Evolutionary conservation across 2,797 vertebrate genomes (phyloP).

Genomic region (Varecia variegata): DNA sequence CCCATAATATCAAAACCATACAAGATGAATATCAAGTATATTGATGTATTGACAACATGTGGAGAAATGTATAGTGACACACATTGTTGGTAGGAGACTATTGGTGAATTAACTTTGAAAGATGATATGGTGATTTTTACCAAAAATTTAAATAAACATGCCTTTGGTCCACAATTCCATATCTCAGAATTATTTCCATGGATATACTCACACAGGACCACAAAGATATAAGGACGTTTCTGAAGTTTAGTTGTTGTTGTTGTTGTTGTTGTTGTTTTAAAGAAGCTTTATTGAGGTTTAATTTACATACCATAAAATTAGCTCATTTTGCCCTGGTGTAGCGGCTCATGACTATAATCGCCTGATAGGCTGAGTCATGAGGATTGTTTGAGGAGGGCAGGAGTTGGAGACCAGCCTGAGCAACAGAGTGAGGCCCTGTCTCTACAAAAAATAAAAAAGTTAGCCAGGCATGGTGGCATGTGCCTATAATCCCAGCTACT

Average conservation of each 20-base stretch:
- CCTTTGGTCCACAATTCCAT: neutral
- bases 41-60: neutral
- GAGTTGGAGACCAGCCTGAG: neutral
- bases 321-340: neutral
- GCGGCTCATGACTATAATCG: neutral
- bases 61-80: neutral
- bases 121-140: neutral
- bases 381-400: neutral
- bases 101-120: neutral
- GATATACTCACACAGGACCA: neutral
- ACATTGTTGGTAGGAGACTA: neutral
- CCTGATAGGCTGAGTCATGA: neutral
- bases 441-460: neutral
- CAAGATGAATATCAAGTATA: neutral
- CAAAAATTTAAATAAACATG: neutral
- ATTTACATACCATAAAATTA: neutral
- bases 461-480: neutral
- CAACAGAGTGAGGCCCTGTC: neutral
- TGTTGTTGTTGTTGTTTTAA: neutral
- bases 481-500: neutral
- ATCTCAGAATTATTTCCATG: neutral
- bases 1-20: neutral
- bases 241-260: neutral
- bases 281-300: constrained; percentile 3
- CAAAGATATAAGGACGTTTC: neutral